Percentiles rank a stretch among this genome's conserved stretches.
These are phyloP conservation scores for Sinosuthora webbiana DNA, from an alignment of 2,113 vertebrate genomes.

Conservation along the genomic window DNA sequence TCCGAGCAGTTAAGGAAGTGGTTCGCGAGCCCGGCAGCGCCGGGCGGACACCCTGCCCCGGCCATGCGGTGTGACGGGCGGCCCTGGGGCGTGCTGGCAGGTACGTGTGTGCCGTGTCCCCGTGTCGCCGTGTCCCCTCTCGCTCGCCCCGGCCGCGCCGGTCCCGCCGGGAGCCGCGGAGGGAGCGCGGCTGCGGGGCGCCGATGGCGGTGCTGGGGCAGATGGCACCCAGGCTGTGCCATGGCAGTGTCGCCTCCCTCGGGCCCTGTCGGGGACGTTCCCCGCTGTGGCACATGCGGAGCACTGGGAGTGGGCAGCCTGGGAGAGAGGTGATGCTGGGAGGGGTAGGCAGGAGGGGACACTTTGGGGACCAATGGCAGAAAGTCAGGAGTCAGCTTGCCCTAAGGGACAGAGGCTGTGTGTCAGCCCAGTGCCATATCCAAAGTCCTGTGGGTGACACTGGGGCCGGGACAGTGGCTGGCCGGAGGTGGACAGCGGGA, in stretches of 20 bases:
- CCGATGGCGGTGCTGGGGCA: fast-evolving
- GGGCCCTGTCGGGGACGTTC: fast-evolving
- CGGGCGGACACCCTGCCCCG: neutral
- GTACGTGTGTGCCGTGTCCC: constrained; percentile 15
- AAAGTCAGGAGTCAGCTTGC: neutral
- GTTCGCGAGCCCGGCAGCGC: neutral
- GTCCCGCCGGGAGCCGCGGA: fast-evolving
- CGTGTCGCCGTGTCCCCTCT: neutral
- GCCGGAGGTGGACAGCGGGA: neutral
- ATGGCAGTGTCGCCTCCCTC: neutral
- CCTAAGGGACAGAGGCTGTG: neutral
- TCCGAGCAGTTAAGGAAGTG: constrained; percentile 35
- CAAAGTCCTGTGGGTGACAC: neutral
- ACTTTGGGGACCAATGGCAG: neutral
- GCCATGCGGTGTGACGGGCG: constrained; percentile 51
- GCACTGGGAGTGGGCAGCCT: neutral
- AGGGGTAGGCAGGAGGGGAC: neutral
- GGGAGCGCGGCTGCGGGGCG: neutral
- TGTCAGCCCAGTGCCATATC: fast-evolving
- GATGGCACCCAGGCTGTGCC: neutral
- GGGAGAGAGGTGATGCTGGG: neutral
- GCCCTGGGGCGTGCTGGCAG: constrained; percentile 27
- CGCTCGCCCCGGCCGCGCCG: neutral
- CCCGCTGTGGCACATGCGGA: neutral
- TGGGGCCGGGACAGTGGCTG: fast-evolving